Conservation (phyloP, 2,797 vertebrate genomes). For the Ispidina picta region DNA sequence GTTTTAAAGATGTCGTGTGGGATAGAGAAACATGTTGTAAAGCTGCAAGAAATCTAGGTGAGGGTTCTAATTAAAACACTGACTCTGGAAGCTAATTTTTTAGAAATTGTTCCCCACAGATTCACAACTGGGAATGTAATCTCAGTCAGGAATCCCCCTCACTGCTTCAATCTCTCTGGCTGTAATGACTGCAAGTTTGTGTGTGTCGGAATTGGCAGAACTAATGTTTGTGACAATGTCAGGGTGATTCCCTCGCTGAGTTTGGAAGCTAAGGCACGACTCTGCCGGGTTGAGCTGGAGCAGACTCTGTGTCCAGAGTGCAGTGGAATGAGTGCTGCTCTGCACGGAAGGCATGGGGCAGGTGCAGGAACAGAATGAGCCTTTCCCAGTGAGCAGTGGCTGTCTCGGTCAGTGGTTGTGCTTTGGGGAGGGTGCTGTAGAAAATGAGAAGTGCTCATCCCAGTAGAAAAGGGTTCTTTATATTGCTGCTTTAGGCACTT, state of each 20-base stretch:
- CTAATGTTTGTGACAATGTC: background rate
- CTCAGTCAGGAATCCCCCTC: background rate
- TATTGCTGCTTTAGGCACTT: accelerated
- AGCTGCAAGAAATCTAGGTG: background rate
- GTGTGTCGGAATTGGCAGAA: background rate
- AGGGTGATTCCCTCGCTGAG: background rate
- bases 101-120: background rate
- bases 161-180: background rate
- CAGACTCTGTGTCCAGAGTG: background rate
- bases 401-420: background rate
- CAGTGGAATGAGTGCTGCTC: background rate
- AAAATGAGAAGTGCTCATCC: background rate
- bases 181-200: background rate
- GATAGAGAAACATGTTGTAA: background rate
- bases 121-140: background rate
- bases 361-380: background rate
- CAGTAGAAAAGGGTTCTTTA: background rate
- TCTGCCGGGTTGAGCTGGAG: background rate
- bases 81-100: background rate
- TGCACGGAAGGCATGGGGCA: background rate
- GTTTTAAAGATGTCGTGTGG: background rate
- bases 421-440: background rate
- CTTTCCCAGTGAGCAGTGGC: accelerated
- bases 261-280: background rate
- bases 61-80: slow-evolving; percentile 22